These are phyloP conservation scores for Andrena minutula DNA, from an alignment of 2,888 invertebrate species.

Conservation along the genomic window DNA sequence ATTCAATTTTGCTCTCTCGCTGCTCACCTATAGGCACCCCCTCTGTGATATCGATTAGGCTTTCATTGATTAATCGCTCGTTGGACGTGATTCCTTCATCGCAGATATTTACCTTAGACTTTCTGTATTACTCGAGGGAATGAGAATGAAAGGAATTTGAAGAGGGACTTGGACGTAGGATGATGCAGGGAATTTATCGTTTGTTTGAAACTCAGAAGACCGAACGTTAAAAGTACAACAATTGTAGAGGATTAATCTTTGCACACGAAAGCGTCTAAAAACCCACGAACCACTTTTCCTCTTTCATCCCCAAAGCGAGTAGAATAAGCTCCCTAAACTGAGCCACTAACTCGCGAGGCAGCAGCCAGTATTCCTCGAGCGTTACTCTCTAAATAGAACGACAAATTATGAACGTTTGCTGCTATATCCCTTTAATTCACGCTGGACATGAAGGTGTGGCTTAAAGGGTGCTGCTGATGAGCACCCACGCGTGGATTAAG, in stretches of 20 bases:
- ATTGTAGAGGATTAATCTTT: no score
- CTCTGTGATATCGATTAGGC: constrained; percentile 49
- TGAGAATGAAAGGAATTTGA: constrained; percentile 12
- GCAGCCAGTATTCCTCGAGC: neutral
- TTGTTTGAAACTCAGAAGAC: no score
- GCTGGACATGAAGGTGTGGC: constrained; percentile 57
- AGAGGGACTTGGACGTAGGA: neutral
- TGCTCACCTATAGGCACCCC: constrained; percentile 17
- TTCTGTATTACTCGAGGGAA: neutral
- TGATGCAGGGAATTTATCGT: neutral
- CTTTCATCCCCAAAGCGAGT: neutral
- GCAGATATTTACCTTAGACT: constrained; percentile 16
- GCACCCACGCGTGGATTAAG: constrained; percentile 39
- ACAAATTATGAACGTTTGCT: constrained; percentile 24
- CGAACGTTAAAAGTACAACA: no score
- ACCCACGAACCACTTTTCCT: no score
- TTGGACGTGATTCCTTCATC: constrained; percentile 20
- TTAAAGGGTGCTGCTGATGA: constrained; percentile 29
- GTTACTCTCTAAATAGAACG: neutral
- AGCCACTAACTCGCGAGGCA: neutral
- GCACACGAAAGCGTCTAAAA: neutral
- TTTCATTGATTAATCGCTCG: constrained; percentile 52
- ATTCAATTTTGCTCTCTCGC: constrained; percentile 51
- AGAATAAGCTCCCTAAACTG: neutral
- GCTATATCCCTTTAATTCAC: constrained; percentile 50